phyloP scores from a whole-genome alignment of 2,113 vertebrate species.

The Nerophis lumbriciformis region DNA sequence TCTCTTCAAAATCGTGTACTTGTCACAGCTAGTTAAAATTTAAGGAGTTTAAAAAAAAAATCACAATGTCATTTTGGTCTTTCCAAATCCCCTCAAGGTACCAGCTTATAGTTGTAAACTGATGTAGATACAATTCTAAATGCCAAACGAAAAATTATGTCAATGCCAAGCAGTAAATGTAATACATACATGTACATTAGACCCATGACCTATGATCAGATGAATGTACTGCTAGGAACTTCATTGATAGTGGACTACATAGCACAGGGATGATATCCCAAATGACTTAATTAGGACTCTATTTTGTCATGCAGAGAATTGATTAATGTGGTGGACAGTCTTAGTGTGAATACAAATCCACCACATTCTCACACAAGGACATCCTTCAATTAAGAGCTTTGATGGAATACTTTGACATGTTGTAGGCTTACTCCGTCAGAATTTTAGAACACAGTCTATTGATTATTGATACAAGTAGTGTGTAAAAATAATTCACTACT shows the following conservation, averaged over 20 bases:
- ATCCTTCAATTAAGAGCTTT: background rate
- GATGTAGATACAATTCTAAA: too few species aligned
- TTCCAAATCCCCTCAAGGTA: constrained; percentile 22
- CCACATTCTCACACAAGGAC: constrained; percentile 5
- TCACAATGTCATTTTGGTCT: constrained; percentile 25
- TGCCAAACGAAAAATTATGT: constrained; percentile 1
- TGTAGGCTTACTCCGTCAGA: background rate
- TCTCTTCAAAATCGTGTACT: constrained; percentile 12
- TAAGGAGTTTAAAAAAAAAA: constrained; percentile 20
- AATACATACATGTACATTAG: constrained; percentile 1
- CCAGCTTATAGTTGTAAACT: constrained; percentile 7
- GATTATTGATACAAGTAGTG: too few species aligned
- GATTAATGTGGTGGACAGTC: constrained; percentile 37
- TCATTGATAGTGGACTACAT: constrained; percentile 48
- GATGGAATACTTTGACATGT: constrained; percentile 8
- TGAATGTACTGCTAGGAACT: constrained; percentile 12
- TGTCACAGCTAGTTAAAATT: constrained; percentile 17
- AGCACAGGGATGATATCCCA: constrained; percentile 44
- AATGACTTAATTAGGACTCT: constrained; percentile 60
- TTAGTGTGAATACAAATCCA: constrained; percentile 34
- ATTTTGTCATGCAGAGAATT: constrained; percentile 42
- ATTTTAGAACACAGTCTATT: too few species aligned
- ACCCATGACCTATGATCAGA: constrained; percentile 12
- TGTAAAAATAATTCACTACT: too few species aligned
- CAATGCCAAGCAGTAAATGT: background rate